Base-by-base conservation (phyloP, 2,113 vertebrate species). In the Dicrurus megarhynchus region DNA sequence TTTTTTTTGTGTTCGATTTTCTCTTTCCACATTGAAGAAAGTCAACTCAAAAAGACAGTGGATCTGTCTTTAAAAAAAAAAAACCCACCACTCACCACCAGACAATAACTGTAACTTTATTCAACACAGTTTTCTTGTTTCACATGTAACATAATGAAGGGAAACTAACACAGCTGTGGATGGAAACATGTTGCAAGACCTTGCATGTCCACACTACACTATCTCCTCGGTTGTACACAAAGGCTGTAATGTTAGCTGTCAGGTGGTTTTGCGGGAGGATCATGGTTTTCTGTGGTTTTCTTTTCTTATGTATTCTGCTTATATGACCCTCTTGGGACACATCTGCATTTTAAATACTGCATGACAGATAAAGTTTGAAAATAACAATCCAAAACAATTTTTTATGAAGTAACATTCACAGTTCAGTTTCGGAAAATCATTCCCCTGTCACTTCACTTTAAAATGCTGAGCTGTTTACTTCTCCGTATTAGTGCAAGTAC, bases 241-340 rank as follows among this genome's bases (percentile, higher is more conserved):
- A 47, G 35, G 16, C 19, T 59, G 19, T 67, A 61, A 35, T 6
- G 3, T 22, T 53, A 68, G 6, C 33, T 59, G 53, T 63, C 11
- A 42, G 1, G 8, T 21, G 9, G 5, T n/a, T 68, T 60, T 17
- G 13, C 1, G 1, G 5, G 3, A 21, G 17, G 11, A 41, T 27
- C 3, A 8, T 44, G 6, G 32, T 44, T 86, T 77, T 28, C 32
- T 50, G 7, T 9, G 10, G 4, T 2, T 18, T 15, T 44, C 41
- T 59, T 20, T 9, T n/a, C 6, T 70, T 44, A 7, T 21, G 4
- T 37, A 7, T 39, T 53, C 35, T 53, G 10, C 30, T 77, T 32
- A 32, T 24, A 10, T 6, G 5, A 68, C 20, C 11, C 90, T 77
- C 39, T 63, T 61, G 67, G 53, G 69, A 84, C 26, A 75, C 11